phyloP scores from a whole-genome alignment of 1,140 invertebrate species.

The Heterodera schachtii region DNA sequence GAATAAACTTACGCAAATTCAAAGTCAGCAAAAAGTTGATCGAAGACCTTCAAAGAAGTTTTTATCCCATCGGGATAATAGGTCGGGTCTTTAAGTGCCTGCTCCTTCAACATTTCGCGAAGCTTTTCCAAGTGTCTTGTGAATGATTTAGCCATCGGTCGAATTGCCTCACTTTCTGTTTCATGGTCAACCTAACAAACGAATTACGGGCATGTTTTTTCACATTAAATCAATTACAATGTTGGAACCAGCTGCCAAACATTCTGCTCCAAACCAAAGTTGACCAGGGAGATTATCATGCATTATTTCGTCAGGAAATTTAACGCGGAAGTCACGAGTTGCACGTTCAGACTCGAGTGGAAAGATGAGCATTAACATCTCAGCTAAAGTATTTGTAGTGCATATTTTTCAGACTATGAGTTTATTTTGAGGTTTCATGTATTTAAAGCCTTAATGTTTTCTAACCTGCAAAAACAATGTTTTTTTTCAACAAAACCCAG shows the following conservation, averaged over 20 bases:
- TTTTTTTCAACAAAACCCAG: too few species aligned
- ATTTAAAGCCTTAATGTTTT: too few species aligned
- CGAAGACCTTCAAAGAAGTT: conserved; percentile 88
- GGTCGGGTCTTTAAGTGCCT: conserved; percentile 60
- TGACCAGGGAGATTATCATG: conserved; percentile 96
- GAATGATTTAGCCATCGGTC: conserved; percentile 90
- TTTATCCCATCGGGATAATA: conserved; percentile 67
- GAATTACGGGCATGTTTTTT: background rate
- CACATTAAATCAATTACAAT: conserved; percentile 71
- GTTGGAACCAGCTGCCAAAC: conserved; percentile 76
- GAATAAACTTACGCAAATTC: conserved; percentile 75
- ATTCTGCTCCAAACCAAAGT: conserved; percentile 98
- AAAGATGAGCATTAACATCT: conserved; percentile 73
- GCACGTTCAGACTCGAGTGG: conserved; percentile 78
- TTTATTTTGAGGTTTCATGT: too few species aligned
- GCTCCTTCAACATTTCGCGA: conserved; percentile 81
- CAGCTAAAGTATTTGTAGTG: conserved; percentile 76
- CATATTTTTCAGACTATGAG: background rate
- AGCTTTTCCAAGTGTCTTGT: conserved; percentile 91
- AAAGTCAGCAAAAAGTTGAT: conserved; percentile 92
- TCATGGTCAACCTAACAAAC: conserved; percentile 78
- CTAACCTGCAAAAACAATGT: too few species aligned
- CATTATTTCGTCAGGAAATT: conserved; percentile 96
- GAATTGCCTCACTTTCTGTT: conserved; percentile 88
- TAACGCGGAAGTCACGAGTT: conserved; percentile 90